Percentiles rank a stretch among this genome's conserved stretches.
phyloP scores from a whole-genome alignment of 2,113 vertebrate genomes.

The Glaucidium brasilianum region DNA sequence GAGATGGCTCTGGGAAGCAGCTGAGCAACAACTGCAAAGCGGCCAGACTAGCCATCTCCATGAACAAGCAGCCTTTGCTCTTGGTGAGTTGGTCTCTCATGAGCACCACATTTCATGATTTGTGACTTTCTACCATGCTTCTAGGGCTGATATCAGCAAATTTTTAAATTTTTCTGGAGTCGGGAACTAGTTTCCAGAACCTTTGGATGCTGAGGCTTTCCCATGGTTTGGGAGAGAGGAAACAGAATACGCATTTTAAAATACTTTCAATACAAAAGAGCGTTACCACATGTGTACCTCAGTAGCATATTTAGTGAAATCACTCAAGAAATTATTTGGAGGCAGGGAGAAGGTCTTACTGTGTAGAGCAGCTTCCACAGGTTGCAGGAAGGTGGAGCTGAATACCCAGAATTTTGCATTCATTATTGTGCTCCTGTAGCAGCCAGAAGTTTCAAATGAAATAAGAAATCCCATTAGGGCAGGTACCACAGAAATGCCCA shows the following conservation, averaged over 20 bases:
- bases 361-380: not conserved
- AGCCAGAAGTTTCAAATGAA: not conserved
- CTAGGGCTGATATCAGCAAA: not conserved
- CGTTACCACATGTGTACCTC: not conserved
- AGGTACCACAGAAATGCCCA: not conserved
- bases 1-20: not conserved
- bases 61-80: not conserved
- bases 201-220: not conserved
- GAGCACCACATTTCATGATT: not conserved
- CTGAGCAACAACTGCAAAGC: not conserved
- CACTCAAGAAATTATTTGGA: not conserved
- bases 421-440: not conserved
- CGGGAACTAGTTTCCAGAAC: not conserved
- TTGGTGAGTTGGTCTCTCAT: too few species aligned
- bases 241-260: accelerated
- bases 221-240: not conserved
- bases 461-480: not conserved
- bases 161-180: not conserved
- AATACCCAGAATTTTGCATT: not conserved
- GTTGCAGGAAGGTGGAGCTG: not conserved
- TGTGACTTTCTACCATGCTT: not conserved
- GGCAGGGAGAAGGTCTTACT: not conserved
- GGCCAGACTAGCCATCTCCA: too few species aligned
- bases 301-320: not conserved
- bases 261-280: not conserved